Conservation (phyloP, 2,888 invertebrate genomes). For the Achlya flavicornis region DNA sequence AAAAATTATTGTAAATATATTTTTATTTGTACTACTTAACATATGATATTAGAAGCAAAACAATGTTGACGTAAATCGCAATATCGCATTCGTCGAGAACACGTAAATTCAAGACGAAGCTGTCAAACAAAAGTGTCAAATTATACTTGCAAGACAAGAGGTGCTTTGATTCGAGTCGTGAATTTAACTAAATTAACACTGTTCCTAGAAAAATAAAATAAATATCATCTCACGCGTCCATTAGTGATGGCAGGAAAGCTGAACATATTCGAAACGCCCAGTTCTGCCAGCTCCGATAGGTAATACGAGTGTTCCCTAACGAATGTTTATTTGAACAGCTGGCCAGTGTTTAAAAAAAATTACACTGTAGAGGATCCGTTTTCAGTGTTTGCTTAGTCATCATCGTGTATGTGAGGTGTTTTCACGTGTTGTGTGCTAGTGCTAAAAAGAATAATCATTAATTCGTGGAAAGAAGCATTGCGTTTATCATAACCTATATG, state of each 20-base stretch:
- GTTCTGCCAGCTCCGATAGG: slow-evolving; percentile 96
- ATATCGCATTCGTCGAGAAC: not conserved
- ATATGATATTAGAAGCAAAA: not conserved
- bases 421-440: slow-evolving; percentile 56
- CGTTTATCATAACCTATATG: slow-evolving; percentile 71
- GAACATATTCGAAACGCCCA: slow-evolving; percentile 91
- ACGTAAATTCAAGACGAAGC: slow-evolving; percentile 38
- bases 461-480: slow-evolving; percentile 46
- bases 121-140: slow-evolving; percentile 40
- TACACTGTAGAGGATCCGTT: slow-evolving; percentile 51
- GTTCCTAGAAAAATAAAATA: slow-evolving; percentile 34
- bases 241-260: slow-evolving; percentile 78
- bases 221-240: slow-evolving; percentile 41
- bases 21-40: not conserved
- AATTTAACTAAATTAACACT: slow-evolving; percentile 45
- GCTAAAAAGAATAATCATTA: slow-evolving; percentile 40
- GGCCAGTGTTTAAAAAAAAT: slow-evolving; percentile 62
- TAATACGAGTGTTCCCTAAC: slow-evolving; percentile 77
- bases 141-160: not conserved
- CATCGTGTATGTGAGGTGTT: slow-evolving; percentile 49
- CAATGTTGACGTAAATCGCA: not conserved
- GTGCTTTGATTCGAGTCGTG: slow-evolving; percentile 48
- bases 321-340: slow-evolving; percentile 79
- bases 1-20: too few species aligned
- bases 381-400: slow-evolving; percentile 63